Conservation (phyloP, 2,113 vertebrate species). For the Labrus mixtus region DNA sequence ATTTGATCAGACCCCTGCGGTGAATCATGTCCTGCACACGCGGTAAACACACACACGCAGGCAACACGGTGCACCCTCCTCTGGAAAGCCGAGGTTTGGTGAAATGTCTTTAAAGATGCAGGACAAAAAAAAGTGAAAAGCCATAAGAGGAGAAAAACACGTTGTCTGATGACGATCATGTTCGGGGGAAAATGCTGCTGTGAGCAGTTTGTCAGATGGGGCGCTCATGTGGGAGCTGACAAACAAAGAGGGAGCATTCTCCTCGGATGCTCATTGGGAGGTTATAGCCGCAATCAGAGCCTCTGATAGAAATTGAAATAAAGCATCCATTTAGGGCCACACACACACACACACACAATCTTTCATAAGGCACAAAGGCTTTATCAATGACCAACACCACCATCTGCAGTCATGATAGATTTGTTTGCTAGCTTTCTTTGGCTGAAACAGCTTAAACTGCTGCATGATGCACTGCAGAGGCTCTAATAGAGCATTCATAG, state of each 20-base stretch:
- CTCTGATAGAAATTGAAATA: constrained; percentile 63
- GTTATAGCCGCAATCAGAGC: constrained; percentile 63
- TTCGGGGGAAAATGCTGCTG: constrained; percentile 52
- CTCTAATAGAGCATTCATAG: constrained; percentile 24
- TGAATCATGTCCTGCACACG: constrained; percentile 78
- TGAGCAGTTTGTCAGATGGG: constrained; percentile 56
- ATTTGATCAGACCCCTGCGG: constrained; percentile 50
- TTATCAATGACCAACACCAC: constrained; percentile 3
- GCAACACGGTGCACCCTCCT: constrained; percentile 6
- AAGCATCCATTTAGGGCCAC: constrained; percentile 45
- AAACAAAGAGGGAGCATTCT: constrained; percentile 35
- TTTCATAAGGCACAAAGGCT: constrained; percentile 25
- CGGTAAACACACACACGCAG: constrained; percentile 8
- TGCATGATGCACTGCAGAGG: constrained; percentile 13
- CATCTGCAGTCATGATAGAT: constrained; percentile 14
- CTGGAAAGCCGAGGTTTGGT: constrained; percentile 12
- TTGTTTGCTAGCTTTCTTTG: constrained; percentile 22
- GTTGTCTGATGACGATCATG: constrained; percentile 38
- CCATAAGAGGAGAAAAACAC: background rate
- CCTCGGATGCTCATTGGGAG: constrained; percentile 50
- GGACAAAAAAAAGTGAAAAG: constrained; percentile 51
- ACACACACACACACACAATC: constrained; percentile 18
- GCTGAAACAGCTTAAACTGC: constrained; percentile 39
- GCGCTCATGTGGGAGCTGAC: constrained; percentile 51
- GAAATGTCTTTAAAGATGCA: constrained; percentile 45